A percentile compares a stretch with the other conserved stretches of the same genome.
phyloP scores from a whole-genome alignment of 2,797 vertebrate genomes.

The Typhlichthys subterraneus region DNA sequence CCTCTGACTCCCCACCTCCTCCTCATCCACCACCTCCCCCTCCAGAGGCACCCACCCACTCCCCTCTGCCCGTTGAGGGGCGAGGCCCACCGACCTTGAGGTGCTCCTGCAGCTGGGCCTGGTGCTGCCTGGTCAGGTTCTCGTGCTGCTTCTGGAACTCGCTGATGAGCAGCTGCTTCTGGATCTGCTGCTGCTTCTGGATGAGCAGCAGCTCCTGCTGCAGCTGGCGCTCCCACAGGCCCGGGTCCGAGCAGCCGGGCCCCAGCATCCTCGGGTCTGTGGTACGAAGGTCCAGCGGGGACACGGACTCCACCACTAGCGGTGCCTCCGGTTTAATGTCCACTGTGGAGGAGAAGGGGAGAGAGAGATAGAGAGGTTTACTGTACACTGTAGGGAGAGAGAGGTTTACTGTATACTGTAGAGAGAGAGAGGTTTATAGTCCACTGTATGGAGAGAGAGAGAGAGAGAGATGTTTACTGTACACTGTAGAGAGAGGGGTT shows the following conservation, averaged over 20 bases:
- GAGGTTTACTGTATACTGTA: background rate
- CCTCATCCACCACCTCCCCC: too few relatives aligned
- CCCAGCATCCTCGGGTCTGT: conserved; percentile 91
- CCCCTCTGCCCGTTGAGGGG: background rate
- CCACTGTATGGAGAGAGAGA: background rate
- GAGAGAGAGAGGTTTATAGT: background rate
- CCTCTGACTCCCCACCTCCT: background rate
- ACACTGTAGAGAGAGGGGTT: background rate
- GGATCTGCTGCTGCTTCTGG: conserved; percentile 98
- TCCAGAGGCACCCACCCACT: too few relatives aligned
- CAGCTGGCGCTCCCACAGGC: conserved; percentile 92
- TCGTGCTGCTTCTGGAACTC: conserved; percentile 99
- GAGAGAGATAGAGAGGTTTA: background rate
- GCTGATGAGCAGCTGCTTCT: conserved; percentile 96
- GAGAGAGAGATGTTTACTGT: background rate
- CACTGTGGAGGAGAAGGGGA: conserved; percentile 69
- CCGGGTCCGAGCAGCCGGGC: conserved; percentile 88
- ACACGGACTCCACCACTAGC: conserved; percentile 84
- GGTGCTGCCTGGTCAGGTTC: conserved; percentile 95
- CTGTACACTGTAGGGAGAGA: background rate
- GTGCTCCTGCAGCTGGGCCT: conserved; percentile 98
- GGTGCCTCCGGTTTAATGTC: conserved; percentile 91
- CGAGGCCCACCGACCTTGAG: conserved; percentile 87
- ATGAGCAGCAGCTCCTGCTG: conserved; percentile 96
- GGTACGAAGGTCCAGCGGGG: conserved; percentile 91